Percentiles rank a stretch among this genome's conserved stretches.
Evolutionary conservation across 2,113 vertebrate genomes (phyloP).

Genomic region (Gymnogyps californianus): DNA sequence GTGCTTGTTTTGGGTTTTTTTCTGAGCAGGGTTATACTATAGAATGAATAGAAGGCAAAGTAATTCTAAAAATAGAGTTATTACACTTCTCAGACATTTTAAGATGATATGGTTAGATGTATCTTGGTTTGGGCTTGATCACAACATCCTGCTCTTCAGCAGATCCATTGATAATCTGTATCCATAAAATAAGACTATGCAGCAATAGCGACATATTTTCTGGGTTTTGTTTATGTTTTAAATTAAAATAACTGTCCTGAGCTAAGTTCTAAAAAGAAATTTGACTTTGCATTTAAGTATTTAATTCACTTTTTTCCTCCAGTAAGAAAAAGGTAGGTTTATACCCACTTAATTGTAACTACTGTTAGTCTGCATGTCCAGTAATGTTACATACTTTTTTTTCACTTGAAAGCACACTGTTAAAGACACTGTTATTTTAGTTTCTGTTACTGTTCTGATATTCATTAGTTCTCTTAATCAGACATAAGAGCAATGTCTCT

Average conservation of each 20-base stretch:
- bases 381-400: neutral
- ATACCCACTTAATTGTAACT: neutral
- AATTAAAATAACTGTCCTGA: neutral
- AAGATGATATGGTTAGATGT: neutral
- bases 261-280: neutral
- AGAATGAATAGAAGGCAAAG: neutral
- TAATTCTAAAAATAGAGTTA: neutral
- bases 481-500: neutral
- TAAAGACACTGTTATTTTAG: neutral
- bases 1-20: neutral
- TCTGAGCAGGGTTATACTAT: neutral
- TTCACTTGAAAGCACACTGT: neutral
- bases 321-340: neutral
- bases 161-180: neutral
- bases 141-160: neutral
- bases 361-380: neutral
- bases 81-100: neutral
- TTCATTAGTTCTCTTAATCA: neutral
- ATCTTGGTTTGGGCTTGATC: neutral
- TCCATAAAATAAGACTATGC: neutral
- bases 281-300: neutral
- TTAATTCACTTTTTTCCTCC: neutral
- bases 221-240: neutral
- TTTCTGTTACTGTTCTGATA: neutral
- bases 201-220: neutral